phyloP scores from a whole-genome alignment of 2,113 vertebrate genomes.

The Cygnus buccinator region DNA sequence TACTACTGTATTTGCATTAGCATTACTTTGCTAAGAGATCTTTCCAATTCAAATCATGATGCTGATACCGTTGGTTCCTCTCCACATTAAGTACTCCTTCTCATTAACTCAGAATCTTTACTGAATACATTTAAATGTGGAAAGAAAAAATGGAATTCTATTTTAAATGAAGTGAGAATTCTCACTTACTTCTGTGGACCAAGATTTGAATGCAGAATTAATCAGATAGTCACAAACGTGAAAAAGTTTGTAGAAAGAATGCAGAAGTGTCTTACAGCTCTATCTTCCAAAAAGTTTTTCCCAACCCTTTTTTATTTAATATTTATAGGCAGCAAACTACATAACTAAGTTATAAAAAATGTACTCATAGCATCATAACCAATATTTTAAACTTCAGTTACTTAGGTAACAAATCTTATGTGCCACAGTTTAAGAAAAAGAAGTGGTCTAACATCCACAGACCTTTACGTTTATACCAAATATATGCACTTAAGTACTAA shows the following conservation, averaged over 20 bases:
- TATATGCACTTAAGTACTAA: neutral
- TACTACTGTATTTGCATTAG: neutral
- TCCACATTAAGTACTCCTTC: neutral
- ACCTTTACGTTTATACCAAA: neutral
- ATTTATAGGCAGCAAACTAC: neutral
- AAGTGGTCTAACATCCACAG: neutral
- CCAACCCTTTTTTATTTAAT: neutral
- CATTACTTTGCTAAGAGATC: neutral
- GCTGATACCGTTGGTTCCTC: neutral
- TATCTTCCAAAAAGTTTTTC: neutral
- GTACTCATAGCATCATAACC: neutral
- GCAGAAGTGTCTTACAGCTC: neutral
- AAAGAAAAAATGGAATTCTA: neutral
- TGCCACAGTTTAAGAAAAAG: neutral
- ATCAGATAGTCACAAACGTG: neutral
- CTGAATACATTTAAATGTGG: neutral
- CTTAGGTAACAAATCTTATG: neutral
- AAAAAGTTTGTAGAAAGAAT: neutral
- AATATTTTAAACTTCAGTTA: neutral
- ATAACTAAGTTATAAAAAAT: neutral
- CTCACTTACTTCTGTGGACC: neutral
- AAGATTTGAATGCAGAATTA: neutral
- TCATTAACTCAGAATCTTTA: neutral
- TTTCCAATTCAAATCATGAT: constrained; percentile 2
- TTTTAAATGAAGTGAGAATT: neutral